Base-by-base conservation (phyloP, 2,113 vertebrate genomes). In the Centrocercus urophasianus region DNA sequence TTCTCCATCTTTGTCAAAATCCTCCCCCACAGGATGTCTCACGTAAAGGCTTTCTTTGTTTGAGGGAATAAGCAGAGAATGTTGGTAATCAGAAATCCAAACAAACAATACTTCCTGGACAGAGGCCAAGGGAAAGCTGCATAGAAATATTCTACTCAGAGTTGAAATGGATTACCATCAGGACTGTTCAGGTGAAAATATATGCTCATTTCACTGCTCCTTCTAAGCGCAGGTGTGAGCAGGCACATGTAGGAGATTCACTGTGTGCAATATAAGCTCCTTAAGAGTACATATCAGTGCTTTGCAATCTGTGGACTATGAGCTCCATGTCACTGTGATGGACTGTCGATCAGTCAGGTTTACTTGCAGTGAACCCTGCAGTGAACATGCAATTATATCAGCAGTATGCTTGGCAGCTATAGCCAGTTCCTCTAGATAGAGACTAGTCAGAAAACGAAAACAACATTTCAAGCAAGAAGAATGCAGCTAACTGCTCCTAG, bases 301-400 rank as follows among this genome's bases (percentile, higher is more conserved):
- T 74, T 20, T 5, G 0, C 16, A 59, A 19, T 54, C 24, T 59
- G 13, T 20, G 56, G 30, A 12, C 34, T 2, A 1, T 0, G 6
- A 76, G 57, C 67, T 83, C 42, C 47, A 24, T 1, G 18, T 56
- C 42, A 60, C 34, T 76, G 48, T 5, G 59, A 17, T 40, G 17
- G 28, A 19, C 22, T 24, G 43, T 6, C 63, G 27, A 8, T 3
- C 45, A 34, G 27, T 2, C 36, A n/a, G 30, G 30, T 34, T 76
- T 14, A 2, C 30, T 40, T 18, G 1, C 0, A 7, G 24, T 45
- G 63, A 80, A 54, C 64, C 54, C 30, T 6, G 1, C 36, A 10
- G 13, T 54, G 65, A 60, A 60, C 50, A 27, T 22, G 11, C 25
- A 34, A 47, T 50, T 42, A 64, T 13, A 42, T 59, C 71, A 65